Evolutionary conservation across 2,888 invertebrate species (phyloP), one percentile per base, ranked within the genome.

Genomic region (Meliscaeva auricollis): DNA sequence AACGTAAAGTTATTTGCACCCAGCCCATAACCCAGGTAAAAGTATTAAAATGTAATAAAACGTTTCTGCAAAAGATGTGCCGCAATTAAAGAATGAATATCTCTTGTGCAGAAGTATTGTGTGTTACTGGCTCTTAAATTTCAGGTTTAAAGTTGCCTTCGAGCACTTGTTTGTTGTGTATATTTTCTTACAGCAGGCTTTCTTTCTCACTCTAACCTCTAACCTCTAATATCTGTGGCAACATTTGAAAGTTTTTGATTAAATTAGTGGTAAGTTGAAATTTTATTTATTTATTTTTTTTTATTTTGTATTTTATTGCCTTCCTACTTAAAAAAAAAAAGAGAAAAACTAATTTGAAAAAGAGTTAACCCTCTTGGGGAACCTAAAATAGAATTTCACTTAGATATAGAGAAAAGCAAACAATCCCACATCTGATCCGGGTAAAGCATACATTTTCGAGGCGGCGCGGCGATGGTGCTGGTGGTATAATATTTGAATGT

Each of bases 1-100:
- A 79, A 41, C 73, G 64, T 13, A 68, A 68, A 79, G 64, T 73
- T 79, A 68, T 79, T 32, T 52, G 66, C 48, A 58, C 22, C 35
- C 38, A 11, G 1, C 15, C 4, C n/a, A 9, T 1, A 8, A 38
- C 11, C 20, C 9, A 44, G 58, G 56, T 58, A 58, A 44, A 38
- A 44, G 66, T 54, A 58, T 50, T 73, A 58, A 73, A 58, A 73
- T 46, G 32, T 66, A 79, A 72, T 64, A 60, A 79, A 35, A 44
- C 52, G 44, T 13, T 58, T 60, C 32, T 62, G 52, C 32, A 62
- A 32, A 52, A 41, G 44, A 70, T 60, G 44, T 48, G 15, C 32
- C 6, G 52, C 38, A 38, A 26, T 70, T 62, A 52, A 26, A 41
- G 13, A 30, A 52, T 30, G 41, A 44, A 60, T 52, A 50, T 20